Evolutionary conservation across 2,888 invertebrate genomes (phyloP).

Genomic region (Liodrosophila aerea): DNA sequence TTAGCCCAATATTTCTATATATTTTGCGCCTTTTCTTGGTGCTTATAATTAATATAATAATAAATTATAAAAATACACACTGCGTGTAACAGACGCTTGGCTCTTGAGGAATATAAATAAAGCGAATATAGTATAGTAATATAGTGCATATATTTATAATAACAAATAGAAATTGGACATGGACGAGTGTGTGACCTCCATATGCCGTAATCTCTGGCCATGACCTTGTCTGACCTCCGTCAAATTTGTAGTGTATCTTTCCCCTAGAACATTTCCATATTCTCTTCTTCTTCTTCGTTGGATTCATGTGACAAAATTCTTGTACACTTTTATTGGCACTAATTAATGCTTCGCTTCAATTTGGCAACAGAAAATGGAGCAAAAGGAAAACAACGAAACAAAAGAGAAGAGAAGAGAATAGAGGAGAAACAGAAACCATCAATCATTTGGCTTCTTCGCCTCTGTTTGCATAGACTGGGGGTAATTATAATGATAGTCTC

Average conservation of each 20-base stretch:
- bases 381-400: conserved; percentile 4
- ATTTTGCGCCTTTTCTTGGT: conserved; percentile 15
- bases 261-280: conserved; percentile 10
- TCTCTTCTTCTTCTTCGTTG: conserved; percentile 2
- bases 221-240: conserved; percentile 68
- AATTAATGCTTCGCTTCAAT: conserved; percentile 51
- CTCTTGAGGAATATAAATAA: conserved; percentile 4
- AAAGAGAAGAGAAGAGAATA: conserved; percentile 15
- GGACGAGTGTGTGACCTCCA: conserved; percentile 1
- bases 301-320: conserved; percentile 59
- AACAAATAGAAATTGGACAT: conserved; percentile 27
- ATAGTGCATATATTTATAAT: conserved; percentile 27
- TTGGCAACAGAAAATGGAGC: conserved; percentile 29
- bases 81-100: conserved; percentile 34
- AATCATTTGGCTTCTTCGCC: conserved; percentile 49
- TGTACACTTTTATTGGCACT: conserved; percentile 66
- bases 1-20: conserved; percentile 42
- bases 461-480: conserved; percentile 22
- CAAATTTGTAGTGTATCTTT: conserved; percentile 13
- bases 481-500: conserved; percentile 60
- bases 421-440: conserved; percentile 37
- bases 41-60: conserved; percentile 63
- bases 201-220: conserved; percentile 32
- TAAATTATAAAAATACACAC: conserved; percentile 48
- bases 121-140: conserved; percentile 2